Base-by-base conservation (phyloP, 1,140 invertebrate species). In the Drosophila kanapiae region DNA sequence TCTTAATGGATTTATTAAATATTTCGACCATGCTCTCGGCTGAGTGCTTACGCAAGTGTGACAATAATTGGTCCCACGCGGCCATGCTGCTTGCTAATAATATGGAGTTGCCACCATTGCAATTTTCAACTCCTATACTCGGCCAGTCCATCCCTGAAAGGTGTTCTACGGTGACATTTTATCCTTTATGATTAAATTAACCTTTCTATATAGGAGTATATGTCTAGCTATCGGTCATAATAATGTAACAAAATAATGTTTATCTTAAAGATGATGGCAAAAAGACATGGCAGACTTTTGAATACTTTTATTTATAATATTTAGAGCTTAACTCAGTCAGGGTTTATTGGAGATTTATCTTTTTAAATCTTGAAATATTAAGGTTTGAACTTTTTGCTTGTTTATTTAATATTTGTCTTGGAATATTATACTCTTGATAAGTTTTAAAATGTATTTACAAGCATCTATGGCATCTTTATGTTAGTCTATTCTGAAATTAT, bases 81-180 rank as follows among this genome's bases (percentile, higher is more conserved):
- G 67, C 67, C 67, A 70, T 70, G 43, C 40, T 68, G 38, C n/a
- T 38, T 62, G 35, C 35, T 40, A 56, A 63, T 68, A 67, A 68
- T 68, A 70, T 70, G 67, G 67, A 70, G 67, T 49, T n/a, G 37
- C 67, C 67, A 38, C 67, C 67, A 70, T 70, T 70, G 64, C 63
- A 29, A 29, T 47, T 68, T 67, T 1, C n/a, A 7, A 42, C 31
- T 70, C 23, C 23, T 29, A 7, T 16, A 11, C 3, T 29, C 14
- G 18, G 16, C 13, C 11, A 58, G n/a, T 60, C 27, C 56, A 59
- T 48, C 27, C 62, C 67, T 68, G 33, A 35, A 57, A 56, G 35
- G 18, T 38, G 6, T 23, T 53, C 10, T 16, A 23, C 51, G 5
- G 42, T 29, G 31, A 18, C 31, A 23, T 23, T 54, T 9, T 4